Evolutionary conservation across 2,113 vertebrate species (phyloP).

Genomic region (Tragulus kanchil): DNA sequence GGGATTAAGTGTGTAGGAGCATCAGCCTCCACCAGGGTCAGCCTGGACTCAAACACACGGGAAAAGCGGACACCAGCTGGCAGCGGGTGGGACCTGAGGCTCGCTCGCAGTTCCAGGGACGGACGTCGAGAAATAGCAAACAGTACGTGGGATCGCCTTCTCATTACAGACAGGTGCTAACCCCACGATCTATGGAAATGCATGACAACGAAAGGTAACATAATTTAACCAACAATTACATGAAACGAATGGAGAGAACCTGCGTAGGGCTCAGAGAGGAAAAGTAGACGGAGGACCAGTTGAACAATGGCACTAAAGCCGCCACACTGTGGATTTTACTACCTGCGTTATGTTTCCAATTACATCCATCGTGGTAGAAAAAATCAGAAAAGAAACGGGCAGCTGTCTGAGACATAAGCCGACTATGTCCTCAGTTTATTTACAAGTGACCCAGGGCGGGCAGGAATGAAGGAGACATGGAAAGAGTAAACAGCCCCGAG

Average conservation of each 20-base stretch:
- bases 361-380: neutral
- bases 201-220: neutral
- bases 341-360: conserved; percentile 40
- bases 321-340: conserved; percentile 46
- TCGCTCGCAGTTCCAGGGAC: neutral
- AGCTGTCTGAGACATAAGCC: neutral
- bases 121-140: neutral
- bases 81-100: neutral
- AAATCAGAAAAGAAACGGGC: neutral
- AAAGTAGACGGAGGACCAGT: neutral
- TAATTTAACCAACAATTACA: neutral
- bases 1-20: conserved; percentile 16
- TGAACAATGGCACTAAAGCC: conserved; percentile 53
- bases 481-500: neutral
- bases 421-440: neutral
- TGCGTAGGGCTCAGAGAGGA: neutral
- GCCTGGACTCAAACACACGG: neutral
- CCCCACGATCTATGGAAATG: neutral
- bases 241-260: neutral
- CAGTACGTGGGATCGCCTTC: neutral
- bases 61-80: neutral
- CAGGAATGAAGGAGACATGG: neutral
- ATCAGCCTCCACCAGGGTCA: neutral
- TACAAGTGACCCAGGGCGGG: neutral
- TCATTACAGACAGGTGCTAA: neutral